Evolutionary conservation across 1,140 invertebrate species (phyloP).

Genomic region (Cydia strobilella): DNA sequence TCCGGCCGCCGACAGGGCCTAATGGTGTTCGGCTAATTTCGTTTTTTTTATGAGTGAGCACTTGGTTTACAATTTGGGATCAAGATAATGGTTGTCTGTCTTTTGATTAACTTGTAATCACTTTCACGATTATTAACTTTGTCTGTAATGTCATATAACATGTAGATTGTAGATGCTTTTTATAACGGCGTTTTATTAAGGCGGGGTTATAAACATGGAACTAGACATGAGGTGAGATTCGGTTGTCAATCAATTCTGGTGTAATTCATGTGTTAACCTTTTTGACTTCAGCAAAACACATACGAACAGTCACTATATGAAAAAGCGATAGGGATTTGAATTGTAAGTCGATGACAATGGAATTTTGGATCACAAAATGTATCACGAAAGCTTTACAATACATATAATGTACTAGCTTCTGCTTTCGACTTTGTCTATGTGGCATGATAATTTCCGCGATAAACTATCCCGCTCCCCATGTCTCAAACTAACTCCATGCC

Average conservation of each 20-base stretch:
- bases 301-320: no score
- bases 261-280: background rate
- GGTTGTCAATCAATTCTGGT: background rate
- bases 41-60: constrained; percentile 52
- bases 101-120: background rate
- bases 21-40: constrained; percentile 51
- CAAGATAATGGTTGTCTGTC: constrained; percentile 36
- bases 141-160: background rate
- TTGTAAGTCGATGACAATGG: no score
- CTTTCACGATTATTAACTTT: background rate
- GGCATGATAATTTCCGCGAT: no score
- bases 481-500: no score
- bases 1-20: background rate
- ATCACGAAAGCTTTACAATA: no score
- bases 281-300: background rate
- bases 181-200: background rate
- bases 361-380: no score
- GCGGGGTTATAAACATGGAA: background rate
- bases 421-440: no score
- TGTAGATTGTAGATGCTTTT: background rate
- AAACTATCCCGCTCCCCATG: no score
- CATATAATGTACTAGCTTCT: no score
- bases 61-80: constrained; percentile 54
- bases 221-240: background rate
- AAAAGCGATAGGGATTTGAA: no score